Percentiles rank a stretch among this genome's conserved stretches.
These are phyloP conservation scores for Podarcis raffonei DNA, from an alignment of 2,113 vertebrate genomes.

Conservation along the genomic window DNA sequence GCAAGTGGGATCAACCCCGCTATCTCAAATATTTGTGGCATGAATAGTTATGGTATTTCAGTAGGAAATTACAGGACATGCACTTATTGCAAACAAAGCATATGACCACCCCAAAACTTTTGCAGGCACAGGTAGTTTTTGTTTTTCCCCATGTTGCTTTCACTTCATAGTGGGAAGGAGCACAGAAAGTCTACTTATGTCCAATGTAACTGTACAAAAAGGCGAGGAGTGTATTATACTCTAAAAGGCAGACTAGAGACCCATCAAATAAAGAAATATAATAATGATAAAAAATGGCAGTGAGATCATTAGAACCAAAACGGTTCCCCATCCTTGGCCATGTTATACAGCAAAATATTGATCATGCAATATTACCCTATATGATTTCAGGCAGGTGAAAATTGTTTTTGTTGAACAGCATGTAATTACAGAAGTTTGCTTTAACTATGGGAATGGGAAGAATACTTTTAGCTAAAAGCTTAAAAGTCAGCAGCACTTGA, in stretches of 20 bases:
- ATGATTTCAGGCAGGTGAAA: constrained; percentile 19
- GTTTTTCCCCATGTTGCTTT: not conserved
- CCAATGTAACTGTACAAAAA: not conserved
- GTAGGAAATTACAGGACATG: no score
- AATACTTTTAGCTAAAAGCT: constrained; percentile 59
- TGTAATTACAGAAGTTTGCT: constrained; percentile 41
- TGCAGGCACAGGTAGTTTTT: not conserved
- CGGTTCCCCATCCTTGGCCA: not conserved
- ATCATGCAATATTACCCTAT: constrained; percentile 15
- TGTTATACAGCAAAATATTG: constrained; percentile 24
- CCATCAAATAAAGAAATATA: no score
- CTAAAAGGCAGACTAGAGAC: no score
- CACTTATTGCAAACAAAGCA: no score
- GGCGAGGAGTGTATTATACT: no score
- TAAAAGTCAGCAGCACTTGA: constrained; percentile 32
- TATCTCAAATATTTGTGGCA: no score
- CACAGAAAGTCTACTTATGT: not conserved
- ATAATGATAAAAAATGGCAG: not conserved
- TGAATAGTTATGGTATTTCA: no score
- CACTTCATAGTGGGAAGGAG: not conserved
- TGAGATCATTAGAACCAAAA: not conserved
- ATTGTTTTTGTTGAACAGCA: not conserved
- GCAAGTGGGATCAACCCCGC: no score
- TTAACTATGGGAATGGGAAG: constrained; percentile 57
- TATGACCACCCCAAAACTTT: no score